A percentile compares a stretch with the other conserved stretches of the same genome.
These are phyloP conservation scores for Thumatha senex DNA, from an alignment of 2,888 invertebrate genomes.

Conservation along the genomic window DNA sequence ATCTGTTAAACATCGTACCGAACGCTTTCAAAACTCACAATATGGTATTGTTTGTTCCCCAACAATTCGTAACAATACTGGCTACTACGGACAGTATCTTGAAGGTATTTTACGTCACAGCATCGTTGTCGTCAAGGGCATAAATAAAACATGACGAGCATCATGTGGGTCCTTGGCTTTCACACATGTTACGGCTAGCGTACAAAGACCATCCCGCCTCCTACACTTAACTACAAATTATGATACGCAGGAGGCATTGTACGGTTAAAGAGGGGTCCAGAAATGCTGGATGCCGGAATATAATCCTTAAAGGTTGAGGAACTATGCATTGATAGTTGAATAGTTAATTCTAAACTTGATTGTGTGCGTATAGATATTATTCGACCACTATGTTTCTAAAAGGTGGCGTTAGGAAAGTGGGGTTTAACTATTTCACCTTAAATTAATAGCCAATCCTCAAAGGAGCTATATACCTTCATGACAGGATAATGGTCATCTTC, in stretches of 20 bases:
- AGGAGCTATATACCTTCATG: too few species aligned
- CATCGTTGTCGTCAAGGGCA: conserved; percentile 51
- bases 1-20: conserved; percentile 7
- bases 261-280: conserved; percentile 21
- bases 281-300: conserved; percentile 34
- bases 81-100: conserved; percentile 65
- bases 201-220: conserved; percentile 27
- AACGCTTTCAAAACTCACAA: conserved; percentile 28
- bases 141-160: conserved; percentile 73
- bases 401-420: too few species aligned
- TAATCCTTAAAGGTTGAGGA: conserved; percentile 40
- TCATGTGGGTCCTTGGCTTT: conserved; percentile 55
- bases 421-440: too few species aligned
- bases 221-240: conserved; percentile 17
- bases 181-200: conserved; percentile 49
- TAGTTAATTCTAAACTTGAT: conserved; percentile 52
- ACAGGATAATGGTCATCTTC: too few species aligned
- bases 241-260: conserved; percentile 5
- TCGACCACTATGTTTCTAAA: too few species aligned
- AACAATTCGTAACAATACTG: conserved; percentile 45
- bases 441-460: too few species aligned
- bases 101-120: conserved; percentile 56
- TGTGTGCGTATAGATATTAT: conserved; percentile 19
- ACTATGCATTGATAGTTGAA: conserved; percentile 47
- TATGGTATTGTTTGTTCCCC: conserved; percentile 50